Percentiles rank a stretch among this genome's conserved stretches.
Conservation (phyloP, 2,888 invertebrate species). For the Hypomecis atomaria region DNA sequence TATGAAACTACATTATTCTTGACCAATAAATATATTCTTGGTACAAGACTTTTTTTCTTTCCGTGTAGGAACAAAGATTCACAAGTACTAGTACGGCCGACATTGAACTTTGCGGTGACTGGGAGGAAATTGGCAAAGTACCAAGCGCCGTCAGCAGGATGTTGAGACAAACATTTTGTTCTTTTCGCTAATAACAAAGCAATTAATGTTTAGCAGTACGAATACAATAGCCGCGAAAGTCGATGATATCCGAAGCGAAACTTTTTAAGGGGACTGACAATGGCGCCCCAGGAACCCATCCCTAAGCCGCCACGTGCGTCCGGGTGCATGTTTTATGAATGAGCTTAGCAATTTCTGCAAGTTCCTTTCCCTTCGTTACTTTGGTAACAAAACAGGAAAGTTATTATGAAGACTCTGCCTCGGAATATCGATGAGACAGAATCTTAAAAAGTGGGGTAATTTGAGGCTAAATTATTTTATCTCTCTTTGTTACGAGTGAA, state of each 20-base stretch:
- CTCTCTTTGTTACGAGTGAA: constrained; percentile 16
- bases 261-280: constrained; percentile 51
- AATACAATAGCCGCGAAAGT: constrained; percentile 29
- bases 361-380: constrained; percentile 64
- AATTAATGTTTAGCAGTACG: constrained; percentile 37
- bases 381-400: constrained; percentile 54
- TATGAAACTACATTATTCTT: too few species aligned
- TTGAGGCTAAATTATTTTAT: constrained; percentile 9
- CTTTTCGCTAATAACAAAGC: constrained; percentile 26
- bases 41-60: too few species aligned
- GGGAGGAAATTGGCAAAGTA: constrained; percentile 71
- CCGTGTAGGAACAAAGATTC: constrained; percentile 42
- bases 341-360: constrained; percentile 63
- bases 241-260: constrained; percentile 41
- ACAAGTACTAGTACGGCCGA: constrained; percentile 46
- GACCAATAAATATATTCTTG: too few species aligned
- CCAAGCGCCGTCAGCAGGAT: constrained; percentile 59
- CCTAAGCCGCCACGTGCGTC: constrained; percentile 60
- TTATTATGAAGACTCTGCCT: constrained; percentile 55
- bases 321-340: constrained; percentile 74
- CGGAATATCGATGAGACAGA: constrained; percentile 55
- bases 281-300: constrained; percentile 50
- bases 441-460: constrained; percentile 20
- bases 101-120: constrained; percentile 72
- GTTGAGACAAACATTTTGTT: constrained; percentile 41